Evolutionary conservation across 2,113 vertebrate genomes (phyloP), one percentile per base, ranked within the genome.

Genomic region (Actenoides lindsayi): DNA sequence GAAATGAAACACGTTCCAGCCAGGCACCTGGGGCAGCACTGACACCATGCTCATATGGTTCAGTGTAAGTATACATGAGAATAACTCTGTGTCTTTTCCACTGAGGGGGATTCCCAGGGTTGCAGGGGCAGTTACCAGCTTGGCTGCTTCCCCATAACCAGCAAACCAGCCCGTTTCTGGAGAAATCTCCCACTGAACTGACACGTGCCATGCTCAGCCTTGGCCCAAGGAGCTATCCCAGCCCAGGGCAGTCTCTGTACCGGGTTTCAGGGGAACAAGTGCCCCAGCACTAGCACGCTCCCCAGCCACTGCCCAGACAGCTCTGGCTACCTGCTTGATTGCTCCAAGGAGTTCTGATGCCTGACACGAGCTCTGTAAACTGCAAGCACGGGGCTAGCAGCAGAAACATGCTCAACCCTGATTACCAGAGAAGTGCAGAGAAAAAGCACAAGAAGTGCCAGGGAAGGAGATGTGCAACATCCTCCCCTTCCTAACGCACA

Each of bases 21-120:
- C 77, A 51, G 14, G 48, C 3, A 4, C 24, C 41, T 2, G 4
- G 14, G 10, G 44, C 54, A 35, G 8, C n/a, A 24, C 2, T 0
- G 1, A 13, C 1, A 0, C 21, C 3, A 3, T 1, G 1, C 31
- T 30, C 51, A 16, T 9, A 11, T 2, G 16, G 15, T 44, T 16
- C 46, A 48, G 27, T 3, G 0, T 25, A 25, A 75, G 10, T 7
- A 53, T 16, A 42, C 21, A 33, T 5, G 4, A 54, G 39, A 35
- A 18, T 28, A 51, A 77, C 30, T 46, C 28, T 13, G 39, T 37
- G 46, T 50, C 21, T 62, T 41, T 82, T 44, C 41, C 46, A 24
- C 7, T 5, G 19, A 42, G 9, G 5, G 25, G 11, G 9, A 59
- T 42, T 62, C 30, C 54, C 16, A 46, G 16, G 12, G 44, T 46